Base-by-base conservation (phyloP, 1,140 invertebrate genomes). In the Spodoptera litura region DNA sequence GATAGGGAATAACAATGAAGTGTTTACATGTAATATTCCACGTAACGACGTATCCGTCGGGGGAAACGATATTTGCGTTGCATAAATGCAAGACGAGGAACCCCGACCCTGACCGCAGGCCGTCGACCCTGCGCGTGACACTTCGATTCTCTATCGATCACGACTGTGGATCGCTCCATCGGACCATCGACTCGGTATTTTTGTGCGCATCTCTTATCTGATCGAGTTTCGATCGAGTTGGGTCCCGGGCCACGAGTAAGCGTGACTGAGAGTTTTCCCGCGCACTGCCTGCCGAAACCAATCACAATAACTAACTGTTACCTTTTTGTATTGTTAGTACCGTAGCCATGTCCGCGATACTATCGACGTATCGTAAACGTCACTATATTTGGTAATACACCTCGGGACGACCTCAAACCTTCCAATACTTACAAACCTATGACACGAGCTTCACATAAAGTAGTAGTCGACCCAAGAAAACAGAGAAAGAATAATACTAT, bases 91-190 rank as follows among this genome's bases (percentile, higher is more conserved):
- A 86, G 81, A 64, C 73, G 59, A 87, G 85, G 83, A 88, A 87
- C 87, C 88, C 79, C 90, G 92, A 93, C 93, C 93, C 88, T 93
- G 91, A 94, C 92, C 92, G 72, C 68, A 86, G 90, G 89, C 85
- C 89, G 82, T 87, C 79, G 87, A 93, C 86, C 91, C 86, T 86
- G 88, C 88, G 85, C 93, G 93, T 94, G 93, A 94, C 93, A 94
- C 91, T 94, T 93, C 89, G 91, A 91, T 92, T 89, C 87, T 89
- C 90, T 90, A 93, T 93, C 91, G 92, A 94, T 94, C 93, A 93
- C 92, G 93, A 94, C 92, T 85, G 79, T 82, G 85, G 85, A 93
- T 92, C 91, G 90, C 82, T 81, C 83, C 84, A 89, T 90, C 89
- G 88, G 86, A 88, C 73, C 72, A 84, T 91, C 87, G 87, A 84